These are phyloP conservation scores for Phengaris alcon DNA, from an alignment of 2,888 invertebrate species.

Conservation along the genomic window DNA sequence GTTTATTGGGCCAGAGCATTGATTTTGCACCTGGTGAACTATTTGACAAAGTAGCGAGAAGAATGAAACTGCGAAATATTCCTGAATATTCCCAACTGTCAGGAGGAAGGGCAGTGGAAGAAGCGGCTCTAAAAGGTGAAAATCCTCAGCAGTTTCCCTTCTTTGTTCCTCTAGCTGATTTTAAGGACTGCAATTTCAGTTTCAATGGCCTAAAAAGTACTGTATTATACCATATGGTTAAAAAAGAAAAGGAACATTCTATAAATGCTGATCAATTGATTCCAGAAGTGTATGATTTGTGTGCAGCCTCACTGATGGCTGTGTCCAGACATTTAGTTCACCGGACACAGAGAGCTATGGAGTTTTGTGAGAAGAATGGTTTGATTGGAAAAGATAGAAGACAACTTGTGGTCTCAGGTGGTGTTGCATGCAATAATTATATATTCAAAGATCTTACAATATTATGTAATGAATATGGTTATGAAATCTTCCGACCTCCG, in stretches of 20 bases:
- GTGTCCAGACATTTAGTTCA: constrained; percentile 89
- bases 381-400: constrained; percentile 82
- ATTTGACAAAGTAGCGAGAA: constrained; percentile 94
- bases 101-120: constrained; percentile 93
- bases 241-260: constrained; percentile 79
- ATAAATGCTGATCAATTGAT: constrained; percentile 85
- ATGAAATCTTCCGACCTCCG: constrained; percentile 86
- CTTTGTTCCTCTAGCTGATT: constrained; percentile 81
- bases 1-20: constrained; percentile 87
- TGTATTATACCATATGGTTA: constrained; percentile 72
- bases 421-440: constrained; percentile 96
- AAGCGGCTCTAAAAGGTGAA: constrained; percentile 84
- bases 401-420: constrained; percentile 92
- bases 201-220: constrained; percentile 90
- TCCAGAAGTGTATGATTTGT: constrained; percentile 88
- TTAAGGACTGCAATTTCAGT: constrained; percentile 93
- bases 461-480: constrained; percentile 83
- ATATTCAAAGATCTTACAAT: constrained; percentile 85
- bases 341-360: constrained; percentile 91
- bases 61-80: constrained; percentile 88
- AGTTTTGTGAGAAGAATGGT: constrained; percentile 82
- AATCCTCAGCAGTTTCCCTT: constrained; percentile 84
- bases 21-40: constrained; percentile 96
- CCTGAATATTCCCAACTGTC: constrained; percentile 85
- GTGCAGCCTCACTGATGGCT: constrained; percentile 89